A percentile compares a stretch with the other conserved stretches of the same genome.
Conservation (phyloP, 1,140 invertebrate species). For the Zeugodacus cucurbitae region DNA sequence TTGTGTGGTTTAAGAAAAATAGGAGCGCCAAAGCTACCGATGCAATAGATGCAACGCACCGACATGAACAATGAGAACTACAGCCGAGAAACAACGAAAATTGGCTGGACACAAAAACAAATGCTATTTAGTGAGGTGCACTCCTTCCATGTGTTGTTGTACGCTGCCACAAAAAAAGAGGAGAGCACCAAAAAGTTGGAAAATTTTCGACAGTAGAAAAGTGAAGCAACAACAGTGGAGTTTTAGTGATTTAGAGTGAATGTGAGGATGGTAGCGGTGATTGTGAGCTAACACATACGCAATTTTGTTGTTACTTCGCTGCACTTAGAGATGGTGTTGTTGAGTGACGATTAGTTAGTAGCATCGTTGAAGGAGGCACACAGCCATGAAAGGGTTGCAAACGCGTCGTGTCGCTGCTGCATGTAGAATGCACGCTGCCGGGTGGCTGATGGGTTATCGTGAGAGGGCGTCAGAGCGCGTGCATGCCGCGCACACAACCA, state of each 20-base stretch:
- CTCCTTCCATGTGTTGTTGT: background rate
- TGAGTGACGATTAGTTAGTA: constrained; percentile 11
- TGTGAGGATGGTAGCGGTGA: background rate
- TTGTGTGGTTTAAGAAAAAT: background rate
- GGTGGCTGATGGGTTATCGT: background rate
- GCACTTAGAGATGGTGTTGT: background rate
- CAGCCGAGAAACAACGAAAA: constrained; percentile 4
- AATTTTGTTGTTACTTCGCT: background rate
- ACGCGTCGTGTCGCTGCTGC: background rate
- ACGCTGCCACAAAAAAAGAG: background rate
- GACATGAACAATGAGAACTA: background rate
- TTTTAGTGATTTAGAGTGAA: background rate
- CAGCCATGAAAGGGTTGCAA: background rate
- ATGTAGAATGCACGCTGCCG: background rate
- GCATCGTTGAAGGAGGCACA: background rate
- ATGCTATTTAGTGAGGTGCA: background rate
- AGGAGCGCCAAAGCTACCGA: background rate
- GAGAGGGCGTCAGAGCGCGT: background rate
- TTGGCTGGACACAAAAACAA: background rate
- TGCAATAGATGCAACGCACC: background rate
- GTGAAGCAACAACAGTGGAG: background rate
- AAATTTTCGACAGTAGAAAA: constrained; percentile 9
- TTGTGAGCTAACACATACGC: background rate
- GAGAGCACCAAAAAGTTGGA: background rate
- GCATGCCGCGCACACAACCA: background rate